Base-by-base conservation (phyloP, 1,140 invertebrate genomes). In the Phymastichus coffea region DNA sequence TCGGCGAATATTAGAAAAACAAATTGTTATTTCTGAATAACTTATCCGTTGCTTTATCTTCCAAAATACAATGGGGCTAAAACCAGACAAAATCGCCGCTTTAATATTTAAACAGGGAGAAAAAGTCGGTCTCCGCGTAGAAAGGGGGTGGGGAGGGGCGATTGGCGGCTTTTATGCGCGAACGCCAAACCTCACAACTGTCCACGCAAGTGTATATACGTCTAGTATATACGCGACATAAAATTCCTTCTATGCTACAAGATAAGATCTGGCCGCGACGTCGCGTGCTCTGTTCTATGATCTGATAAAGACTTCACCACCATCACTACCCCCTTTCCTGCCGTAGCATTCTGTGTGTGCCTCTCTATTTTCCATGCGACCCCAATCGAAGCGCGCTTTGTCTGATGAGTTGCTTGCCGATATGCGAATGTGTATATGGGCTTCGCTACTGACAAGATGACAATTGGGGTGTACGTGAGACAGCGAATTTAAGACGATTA, bases 231-330 rank as follows among this genome's bases (percentile, higher is more conserved):
- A 75, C 73, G 75, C 69, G 75, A 72, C 73, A 77, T 75, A 74
- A 78, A 75, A 73, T 79, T 78, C 69, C 74, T 78, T 77, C 74
- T 69, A 76, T 75, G 68, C 70, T 38, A 46, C 44, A 38, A 59
- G 76, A 80, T 79, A 78, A 66, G 64, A 77, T 77, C 75, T 63
- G 56, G 55, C 41, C 63, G 62, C 64, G 63, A 64, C 72, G 72
- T 78, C 75, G 78, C 79, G 77, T 79, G 78, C 76, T 72, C 72
- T 65, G 70, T 63, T 65, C 64, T 69, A 63, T 57, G 65, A 80
- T 80, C 77, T 74, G 77, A 80, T 80, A 79, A 76, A 66, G n/a
- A 51, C 51, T n/a, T n/a, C n/a, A n/a, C n/a, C n/a, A 53, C 63
- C 65, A 69, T 67, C 66, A 12, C 4, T 47, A 6, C 44, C 70